These are phyloP conservation scores for Uropetala carovei DNA, from an alignment of 2,888 invertebrate species.

Conservation along the genomic window DNA sequence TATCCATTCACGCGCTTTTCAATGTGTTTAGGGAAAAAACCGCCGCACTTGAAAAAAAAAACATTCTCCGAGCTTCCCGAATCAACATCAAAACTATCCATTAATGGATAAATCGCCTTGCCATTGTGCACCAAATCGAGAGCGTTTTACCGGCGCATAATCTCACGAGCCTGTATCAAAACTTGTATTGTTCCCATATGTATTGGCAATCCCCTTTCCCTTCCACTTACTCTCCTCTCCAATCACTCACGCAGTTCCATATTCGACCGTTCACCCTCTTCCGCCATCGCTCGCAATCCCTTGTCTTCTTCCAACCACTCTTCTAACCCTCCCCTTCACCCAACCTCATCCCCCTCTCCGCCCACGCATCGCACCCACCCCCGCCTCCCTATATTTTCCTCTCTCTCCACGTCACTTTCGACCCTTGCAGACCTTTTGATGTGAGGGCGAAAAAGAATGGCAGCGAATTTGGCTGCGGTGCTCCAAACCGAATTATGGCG, in stretches of 20 bases:
- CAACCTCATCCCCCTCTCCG: not conserved
- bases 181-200: no score
- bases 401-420: conserved; percentile 43
- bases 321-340: not conserved
- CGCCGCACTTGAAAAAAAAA: no score
- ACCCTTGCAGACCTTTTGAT: conserved; percentile 47
- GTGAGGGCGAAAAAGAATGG: conserved; percentile 49
- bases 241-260: not conserved
- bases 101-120: no score
- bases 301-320: not conserved
- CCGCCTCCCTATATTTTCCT: not conserved
- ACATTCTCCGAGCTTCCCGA: no score
- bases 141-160: not conserved
- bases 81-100: no score
- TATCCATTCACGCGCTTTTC: no score
- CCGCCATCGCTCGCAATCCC: not conserved
- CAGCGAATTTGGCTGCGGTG: conserved; percentile 34
- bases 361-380: not conserved
- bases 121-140: not conserved
- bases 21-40: no score
- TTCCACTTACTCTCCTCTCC: not conserved
- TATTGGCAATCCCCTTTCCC: not conserved
- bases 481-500: conserved; percentile 52
- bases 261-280: conserved; percentile 11
- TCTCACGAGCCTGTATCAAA: not conserved